Evolutionary conservation across 1,140 invertebrate species (phyloP), one percentile per base, ranked within the genome.

Genomic region (Chrysopa pallens): DNA sequence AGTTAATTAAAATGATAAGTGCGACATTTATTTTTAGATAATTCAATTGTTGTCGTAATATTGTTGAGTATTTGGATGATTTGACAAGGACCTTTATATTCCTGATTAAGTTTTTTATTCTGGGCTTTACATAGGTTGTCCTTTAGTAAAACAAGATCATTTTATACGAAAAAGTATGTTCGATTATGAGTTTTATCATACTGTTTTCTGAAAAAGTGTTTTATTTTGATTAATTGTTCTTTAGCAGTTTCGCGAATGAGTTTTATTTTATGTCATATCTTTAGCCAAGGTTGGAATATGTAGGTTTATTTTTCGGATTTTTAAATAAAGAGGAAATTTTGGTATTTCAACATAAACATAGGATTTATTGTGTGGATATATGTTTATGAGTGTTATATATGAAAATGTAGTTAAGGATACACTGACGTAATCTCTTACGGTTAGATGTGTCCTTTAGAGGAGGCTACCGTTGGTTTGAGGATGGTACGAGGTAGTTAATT

Each of bases 281-380:
- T 36, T 28, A 29, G 50, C n/a, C n/a, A 47, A 52, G 58, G 44
- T 58, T 46, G 38, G 57, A 55, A 40, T 59, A 60, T 13, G 46
- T 52, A 43, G 55, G 52, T 36, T 39, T 44, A 38, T 48, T 48
- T 42, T 51, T 44, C 29, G 51, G 47, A 36, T 40, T 29, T 46
- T 39, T 12, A 27, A 54, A 13, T 11, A 38, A 42, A 39, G 41
- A 49, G 8, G 55, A 52, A 13, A 59, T 13, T 29, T 35, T 6
- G 59, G 44, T 42, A 58, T 53, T 36, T 47, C 14, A 14, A 62
- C 60, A 43, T 58, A 62, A 7, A 67, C 7, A 64, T 1, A 66
- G 62, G 2, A 57, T 56, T 14, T 44, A 62, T 8, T 53, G 49
- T 1, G 60, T 68, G 0, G 52, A 41, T 40, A 43, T 49, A 42